Conservation (phyloP, 2,113 vertebrate genomes). For the Synchiropus splendidus region DNA sequence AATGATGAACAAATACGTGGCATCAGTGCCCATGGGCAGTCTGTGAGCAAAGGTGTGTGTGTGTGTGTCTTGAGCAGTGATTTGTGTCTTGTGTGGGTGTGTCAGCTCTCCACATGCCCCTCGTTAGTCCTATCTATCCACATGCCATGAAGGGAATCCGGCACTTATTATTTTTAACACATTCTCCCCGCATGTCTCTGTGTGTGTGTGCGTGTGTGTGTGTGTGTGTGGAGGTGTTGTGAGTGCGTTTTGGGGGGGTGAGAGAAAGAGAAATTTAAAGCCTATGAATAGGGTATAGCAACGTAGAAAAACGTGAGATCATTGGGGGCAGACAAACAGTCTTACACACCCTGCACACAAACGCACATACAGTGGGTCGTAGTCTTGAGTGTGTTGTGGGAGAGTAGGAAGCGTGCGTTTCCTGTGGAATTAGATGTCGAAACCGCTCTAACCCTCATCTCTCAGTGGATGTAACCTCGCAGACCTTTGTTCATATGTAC, state of each 20-base stretch:
- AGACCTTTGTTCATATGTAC: neutral
- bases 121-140: slow-evolving; percentile 19
- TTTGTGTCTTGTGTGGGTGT: slow-evolving; percentile 9
- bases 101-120: slow-evolving; percentile 15
- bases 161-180: slow-evolving; percentile 18
- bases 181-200: neutral
- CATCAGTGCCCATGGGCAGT: too few relatives aligned
- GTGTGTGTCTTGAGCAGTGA: neutral
- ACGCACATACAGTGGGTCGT: too few relatives aligned
- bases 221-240: slow-evolving; percentile 4
- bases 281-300: neutral
- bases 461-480: neutral
- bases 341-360: neutral
- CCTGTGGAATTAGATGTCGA: neutral
- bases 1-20: too few relatives aligned
- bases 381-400: neutral
- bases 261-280: neutral
- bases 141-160: slow-evolving; percentile 5
- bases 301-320: slow-evolving; percentile 18
- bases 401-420: neutral
- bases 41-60: neutral
- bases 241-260: neutral
- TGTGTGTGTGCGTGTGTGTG: slow-evolving; percentile 2
- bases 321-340: slow-evolving; percentile 12
- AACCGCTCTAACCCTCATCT: neutral